These are phyloP conservation scores for Crotophaga sulcirostris DNA, from an alignment of 2,113 vertebrate genomes.

Conservation along the genomic window DNA sequence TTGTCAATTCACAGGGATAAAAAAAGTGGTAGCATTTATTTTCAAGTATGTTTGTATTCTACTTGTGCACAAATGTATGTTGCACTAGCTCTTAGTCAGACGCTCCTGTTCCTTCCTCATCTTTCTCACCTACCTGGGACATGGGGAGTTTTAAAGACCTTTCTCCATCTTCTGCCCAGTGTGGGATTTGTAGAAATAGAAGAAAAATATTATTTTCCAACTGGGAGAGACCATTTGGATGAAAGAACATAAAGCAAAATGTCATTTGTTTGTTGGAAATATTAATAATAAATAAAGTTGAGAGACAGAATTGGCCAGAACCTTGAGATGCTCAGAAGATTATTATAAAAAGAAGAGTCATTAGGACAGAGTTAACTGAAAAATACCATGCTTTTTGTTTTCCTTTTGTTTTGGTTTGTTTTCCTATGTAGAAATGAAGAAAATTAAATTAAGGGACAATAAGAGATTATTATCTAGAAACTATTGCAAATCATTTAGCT, in stretches of 20 bases:
- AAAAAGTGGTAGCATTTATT: neutral
- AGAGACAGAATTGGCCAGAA: neutral
- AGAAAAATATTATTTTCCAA: neutral
- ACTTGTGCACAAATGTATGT: neutral
- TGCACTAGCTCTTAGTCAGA: neutral
- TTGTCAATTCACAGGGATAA: neutral
- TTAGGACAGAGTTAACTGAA: neutral
- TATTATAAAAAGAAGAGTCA: neutral
- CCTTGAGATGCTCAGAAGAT: neutral
- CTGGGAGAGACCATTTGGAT: neutral
- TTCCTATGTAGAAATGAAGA: neutral
- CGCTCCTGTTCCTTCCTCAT: neutral
- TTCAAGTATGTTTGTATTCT: neutral
- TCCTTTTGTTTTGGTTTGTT: too few relatives aligned
- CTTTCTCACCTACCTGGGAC: neutral
- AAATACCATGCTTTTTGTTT: neutral
- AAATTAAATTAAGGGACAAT: neutral
- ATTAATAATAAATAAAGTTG: neutral
- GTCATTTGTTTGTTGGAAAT: neutral
- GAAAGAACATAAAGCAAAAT: neutral
- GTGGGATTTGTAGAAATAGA: neutral
- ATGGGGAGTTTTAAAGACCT: neutral
- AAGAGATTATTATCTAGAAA: neutral
- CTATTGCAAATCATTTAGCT: neutral
- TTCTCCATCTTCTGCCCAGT: neutral